Percentiles rank a stretch among this genome's conserved stretches.
These are phyloP conservation scores for Syngnathoides biaculeatus DNA, from an alignment of 2,113 vertebrate species.

Conservation along the genomic window DNA sequence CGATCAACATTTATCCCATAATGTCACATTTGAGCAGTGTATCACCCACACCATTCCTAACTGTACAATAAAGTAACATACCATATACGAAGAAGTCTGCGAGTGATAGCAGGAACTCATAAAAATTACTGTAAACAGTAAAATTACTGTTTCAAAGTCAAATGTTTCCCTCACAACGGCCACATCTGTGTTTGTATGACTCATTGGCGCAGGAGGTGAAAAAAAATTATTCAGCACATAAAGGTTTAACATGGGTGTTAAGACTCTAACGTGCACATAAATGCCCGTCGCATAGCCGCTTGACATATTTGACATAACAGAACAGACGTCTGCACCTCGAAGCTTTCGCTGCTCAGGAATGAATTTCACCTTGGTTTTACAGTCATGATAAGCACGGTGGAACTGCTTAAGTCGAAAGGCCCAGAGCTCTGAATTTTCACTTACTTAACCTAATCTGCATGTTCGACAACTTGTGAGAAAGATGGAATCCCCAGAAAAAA, in stretches of 20 bases:
- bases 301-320: neutral
- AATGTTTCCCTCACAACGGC: constrained; percentile 5
- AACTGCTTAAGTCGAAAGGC: neutral
- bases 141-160: neutral
- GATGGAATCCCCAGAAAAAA: too few species aligned
- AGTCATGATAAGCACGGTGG: neutral
- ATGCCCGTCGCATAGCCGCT: neutral
- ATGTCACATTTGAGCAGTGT: too few species aligned
- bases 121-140: too few species aligned
- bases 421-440: neutral
- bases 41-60: too few species aligned
- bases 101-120: too few species aligned
- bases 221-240: neutral
- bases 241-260: neutral
- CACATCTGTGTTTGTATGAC: neutral
- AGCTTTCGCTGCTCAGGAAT: neutral
- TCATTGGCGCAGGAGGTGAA: neutral
- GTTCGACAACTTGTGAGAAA: too few species aligned
- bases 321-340: neutral
- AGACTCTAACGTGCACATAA: neutral
- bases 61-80: too few species aligned
- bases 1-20: too few species aligned
- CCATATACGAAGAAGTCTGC: too few species aligned
- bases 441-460: too few species aligned
- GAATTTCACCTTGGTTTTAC: neutral